phyloP scores from a whole-genome alignment of 2,888 invertebrate species.

The Plebejus anna region DNA sequence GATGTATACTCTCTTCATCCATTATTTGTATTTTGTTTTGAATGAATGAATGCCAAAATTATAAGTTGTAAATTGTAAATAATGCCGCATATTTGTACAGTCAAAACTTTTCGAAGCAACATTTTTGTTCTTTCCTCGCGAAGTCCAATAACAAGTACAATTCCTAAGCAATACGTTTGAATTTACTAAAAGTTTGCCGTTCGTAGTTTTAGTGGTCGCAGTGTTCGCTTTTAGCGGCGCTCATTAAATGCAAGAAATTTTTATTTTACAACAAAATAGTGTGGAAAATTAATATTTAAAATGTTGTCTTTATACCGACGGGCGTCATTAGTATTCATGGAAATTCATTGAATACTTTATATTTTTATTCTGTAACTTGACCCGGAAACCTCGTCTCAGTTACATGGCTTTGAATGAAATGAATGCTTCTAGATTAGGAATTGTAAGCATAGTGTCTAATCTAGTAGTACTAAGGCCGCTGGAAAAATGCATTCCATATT shows the following conservation, averaged over 20 bases:
- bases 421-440: not conserved
- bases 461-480: not conserved
- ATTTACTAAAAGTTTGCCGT: not conserved
- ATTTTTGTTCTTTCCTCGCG: not conserved
- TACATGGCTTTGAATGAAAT: not conserved
- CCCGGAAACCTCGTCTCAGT: slow-evolving; percentile 4
- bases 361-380: slow-evolving; percentile 5
- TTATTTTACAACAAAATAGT: slow-evolving; percentile 35
- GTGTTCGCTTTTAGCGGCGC: slow-evolving; percentile 39
- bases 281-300: slow-evolving; percentile 19
- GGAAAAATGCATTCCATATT: no score
- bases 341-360: not conserved
- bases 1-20: no score
- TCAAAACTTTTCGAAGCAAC: not conserved
- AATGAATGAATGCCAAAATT: no score
- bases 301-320: slow-evolving; percentile 11
- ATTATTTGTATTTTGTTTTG: no score
- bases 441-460: not conserved
- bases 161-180: not conserved
- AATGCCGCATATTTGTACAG: not conserved
- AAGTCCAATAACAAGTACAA: not conserved
- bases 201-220: slow-evolving; percentile 1
- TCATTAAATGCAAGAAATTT: slow-evolving; percentile 60
- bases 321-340: slow-evolving; percentile 14
- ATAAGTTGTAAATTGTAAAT: not conserved